phyloP scores from a whole-genome alignment of 2,113 vertebrate species.

The Penelope pileata region DNA sequence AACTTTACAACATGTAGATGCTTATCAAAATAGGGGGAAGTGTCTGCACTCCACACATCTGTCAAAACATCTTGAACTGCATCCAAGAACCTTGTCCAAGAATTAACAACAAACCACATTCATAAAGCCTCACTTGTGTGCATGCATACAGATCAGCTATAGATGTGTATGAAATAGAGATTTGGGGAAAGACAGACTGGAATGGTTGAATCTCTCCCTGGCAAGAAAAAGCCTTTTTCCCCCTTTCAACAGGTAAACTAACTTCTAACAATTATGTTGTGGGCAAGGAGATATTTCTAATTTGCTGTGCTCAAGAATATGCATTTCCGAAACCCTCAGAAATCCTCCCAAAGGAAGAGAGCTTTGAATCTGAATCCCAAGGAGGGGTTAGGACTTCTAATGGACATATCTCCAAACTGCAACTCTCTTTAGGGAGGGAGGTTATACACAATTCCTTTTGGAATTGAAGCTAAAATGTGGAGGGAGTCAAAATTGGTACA shows the following conservation, averaged over 20 bases:
- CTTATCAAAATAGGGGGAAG: not conserved
- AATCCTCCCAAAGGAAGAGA: not conserved
- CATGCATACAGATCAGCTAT: not conserved
- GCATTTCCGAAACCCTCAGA: not conserved
- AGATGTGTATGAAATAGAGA: not conserved
- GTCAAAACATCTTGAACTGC: too few relatives aligned
- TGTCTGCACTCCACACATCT: not conserved
- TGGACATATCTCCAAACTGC: fast-evolving
- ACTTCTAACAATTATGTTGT: not conserved
- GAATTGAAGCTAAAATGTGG: not conserved
- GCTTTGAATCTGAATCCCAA: not conserved
- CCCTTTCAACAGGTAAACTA: not conserved
- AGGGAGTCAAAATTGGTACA: not conserved
- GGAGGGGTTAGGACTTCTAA: not conserved
- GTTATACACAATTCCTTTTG: fast-evolving
- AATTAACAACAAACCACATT: not conserved
- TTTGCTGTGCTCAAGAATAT: not conserved
- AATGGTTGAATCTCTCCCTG: not conserved
- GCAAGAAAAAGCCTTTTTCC: not conserved
- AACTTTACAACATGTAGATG: not conserved
- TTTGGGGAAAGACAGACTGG: not conserved
- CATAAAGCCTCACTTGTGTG: not conserved
- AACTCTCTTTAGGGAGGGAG: not conserved
- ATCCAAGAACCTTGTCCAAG: not conserved
- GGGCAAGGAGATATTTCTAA: not conserved